Evolutionary conservation across 92 coral and sea anemone species (phyloP), one percentile per base, ranked within the genome.

Genomic region (Porites lobata): DNA sequence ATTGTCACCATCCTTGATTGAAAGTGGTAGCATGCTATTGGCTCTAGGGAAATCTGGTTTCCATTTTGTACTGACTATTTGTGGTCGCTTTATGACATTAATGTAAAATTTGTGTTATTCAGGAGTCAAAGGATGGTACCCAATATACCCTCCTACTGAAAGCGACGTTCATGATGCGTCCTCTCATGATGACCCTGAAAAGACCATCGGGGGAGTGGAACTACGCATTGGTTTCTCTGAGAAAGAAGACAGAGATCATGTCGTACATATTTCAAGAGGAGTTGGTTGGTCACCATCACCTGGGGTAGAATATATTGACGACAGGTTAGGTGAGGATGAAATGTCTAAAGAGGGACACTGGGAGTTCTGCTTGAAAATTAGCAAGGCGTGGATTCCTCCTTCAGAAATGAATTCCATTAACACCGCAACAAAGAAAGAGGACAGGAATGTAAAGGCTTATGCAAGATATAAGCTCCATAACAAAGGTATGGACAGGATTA

Each of bases 111-210:
- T 53, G 10, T 82, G n/a, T 81, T 26, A 64, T 73, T 43, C 85
- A 98, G 99, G 99, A 29, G 86, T 95, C 64, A 95, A 87, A 69
- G 99, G 98, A 15, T 98, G 99, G 99, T 92, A 88, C 64, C 80
- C 98, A 4, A 64, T 98, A 62, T 58, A 82, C 90, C 56, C 21
- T 18, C 86, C 80, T 72, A 19, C 51, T 20, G 75, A 63, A 65
- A 74, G 69, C 6, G 38, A 65, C 9, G 32, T 59, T 6, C 67
- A 43, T 64, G 81, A 65, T 54, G 53, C 83, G 0, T 50, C 80
- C 22, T 43, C 68, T 69, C 1, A 43, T 56, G 57, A 9, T 71
- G 83, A 73, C 38, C 65, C 70, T 17, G 72, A 81, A 76, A 81
- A 53, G 82, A 85, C 91, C 73, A 86, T 95, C 24, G 99, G 99